Evolutionary conservation across 2,888 invertebrate species (phyloP), one percentile per base, ranked within the genome.

Genomic region (Panzeria rudis): DNA sequence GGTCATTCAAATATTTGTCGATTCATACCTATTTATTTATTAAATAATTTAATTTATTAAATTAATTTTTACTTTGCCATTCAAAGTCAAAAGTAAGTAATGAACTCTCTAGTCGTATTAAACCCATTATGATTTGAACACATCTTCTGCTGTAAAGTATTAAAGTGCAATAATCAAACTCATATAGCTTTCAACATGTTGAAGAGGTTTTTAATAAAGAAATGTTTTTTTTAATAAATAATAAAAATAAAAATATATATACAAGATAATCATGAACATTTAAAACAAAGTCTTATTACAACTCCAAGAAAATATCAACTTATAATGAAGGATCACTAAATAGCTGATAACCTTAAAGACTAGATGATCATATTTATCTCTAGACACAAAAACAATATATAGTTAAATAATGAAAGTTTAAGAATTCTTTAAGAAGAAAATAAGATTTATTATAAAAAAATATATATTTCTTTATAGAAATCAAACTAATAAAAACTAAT

Each of bases 331-430:
- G 76, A 76, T 76, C 76, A 71, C 13, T 6, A 38, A 59, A 56
- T 17, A 56, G 62, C 62, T 82, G 76, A 82, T 82, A 82, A 82
- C 76, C 82, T 76, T 56, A 3, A n/a, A 62, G 44, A 15, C 75
- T 47, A 54, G 25, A 75, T 35, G 54, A 69, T 69, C 62, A 76
- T 54, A 5, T 80, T 73, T 73, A 80, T 73, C 82, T 56, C 54
- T 62, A 9, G n/a, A 75, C 35, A 41, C 1, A 29, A 44, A 44
- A 29, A 41, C n/a, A n/a, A 6, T 3, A 25, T n/a, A 44, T 54
- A 44, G n/a, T 9, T 25, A 66, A 59, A 59, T 32, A 73, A 59
- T 50, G 56, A 80, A 80, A 80, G 56, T 66, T 56, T 47, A 66
- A 47, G 64, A 59, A 47, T 32, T 25, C 13, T 56, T 73, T 20